A percentile compares a stretch with the other conserved stretches of the same genome.
Conservation (phyloP, 2,888 invertebrate genomes). For the Drosophila setosimentum region DNA sequence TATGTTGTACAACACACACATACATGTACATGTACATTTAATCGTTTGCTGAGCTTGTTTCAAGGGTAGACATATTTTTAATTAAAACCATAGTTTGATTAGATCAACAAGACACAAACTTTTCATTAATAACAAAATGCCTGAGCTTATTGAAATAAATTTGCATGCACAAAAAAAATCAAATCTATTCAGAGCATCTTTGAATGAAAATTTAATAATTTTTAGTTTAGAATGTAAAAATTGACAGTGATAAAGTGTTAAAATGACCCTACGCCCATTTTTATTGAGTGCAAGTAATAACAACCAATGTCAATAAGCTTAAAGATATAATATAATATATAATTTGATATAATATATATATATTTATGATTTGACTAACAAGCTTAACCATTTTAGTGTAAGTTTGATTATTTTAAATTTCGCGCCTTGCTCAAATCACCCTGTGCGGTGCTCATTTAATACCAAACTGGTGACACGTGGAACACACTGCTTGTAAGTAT, state of each 20-base stretch:
- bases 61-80: slow-evolving; percentile 74
- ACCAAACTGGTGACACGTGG: background rate
- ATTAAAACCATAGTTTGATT: slow-evolving; percentile 75
- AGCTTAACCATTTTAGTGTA: background rate
- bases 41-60: slow-evolving; percentile 53
- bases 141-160: slow-evolving; percentile 64
- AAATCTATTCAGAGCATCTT: slow-evolving; percentile 73
- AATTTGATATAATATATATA: too few relatives aligned
- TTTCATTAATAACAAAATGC: slow-evolving; percentile 52
- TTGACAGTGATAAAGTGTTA: slow-evolving; percentile 14
- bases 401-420: slow-evolving; percentile 22
- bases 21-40: slow-evolving; percentile 14
- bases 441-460: slow-evolving; percentile 28
- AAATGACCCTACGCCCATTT: slow-evolving; percentile 5
- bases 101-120: slow-evolving; percentile 60
- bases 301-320: background rate
- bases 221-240: background rate
- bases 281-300: slow-evolving; percentile 11
- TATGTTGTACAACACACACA: background rate
- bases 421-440: slow-evolving; percentile 11
- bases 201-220: slow-evolving; percentile 30
- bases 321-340: too few relatives aligned
- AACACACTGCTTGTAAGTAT: slow-evolving; percentile 7
- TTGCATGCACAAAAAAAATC: slow-evolving; percentile 61
- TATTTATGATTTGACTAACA: background rate